Conservation (phyloP, 2,113 vertebrate genomes). For the Pituophis catenifer region DNA sequence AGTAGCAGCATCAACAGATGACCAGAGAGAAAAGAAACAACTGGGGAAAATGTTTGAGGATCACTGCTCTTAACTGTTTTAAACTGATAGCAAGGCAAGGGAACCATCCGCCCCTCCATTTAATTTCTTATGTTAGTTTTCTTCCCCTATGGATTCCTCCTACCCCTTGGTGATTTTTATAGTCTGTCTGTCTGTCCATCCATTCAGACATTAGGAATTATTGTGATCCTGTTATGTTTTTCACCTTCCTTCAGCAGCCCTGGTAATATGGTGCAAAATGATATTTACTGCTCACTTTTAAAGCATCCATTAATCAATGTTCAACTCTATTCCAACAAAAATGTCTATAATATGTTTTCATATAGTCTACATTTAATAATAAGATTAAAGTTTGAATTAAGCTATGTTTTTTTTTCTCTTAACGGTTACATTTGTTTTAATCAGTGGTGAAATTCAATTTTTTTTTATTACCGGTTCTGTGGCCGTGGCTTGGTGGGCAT, state of each 20-base stretch:
- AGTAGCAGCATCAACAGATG: neutral
- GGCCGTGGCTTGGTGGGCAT: too few species aligned
- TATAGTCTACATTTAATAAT: neutral
- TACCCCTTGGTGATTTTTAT: neutral
- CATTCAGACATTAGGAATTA: neutral
- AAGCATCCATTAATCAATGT: neutral
- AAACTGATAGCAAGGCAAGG: neutral
- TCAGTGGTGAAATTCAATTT: too few species aligned
- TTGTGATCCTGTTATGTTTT: neutral
- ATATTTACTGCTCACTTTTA: neutral
- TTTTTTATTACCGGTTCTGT: too few species aligned
- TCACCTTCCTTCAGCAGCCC: neutral
- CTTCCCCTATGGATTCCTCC: neutral
- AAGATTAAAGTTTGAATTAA: neutral
- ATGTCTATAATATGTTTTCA: neutral
- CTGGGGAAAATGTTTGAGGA: neutral
- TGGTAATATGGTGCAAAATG: neutral
- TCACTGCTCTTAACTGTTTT: neutral
- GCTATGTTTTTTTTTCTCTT: neutral
- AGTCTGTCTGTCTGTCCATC: neutral
- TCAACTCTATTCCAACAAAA: neutral
- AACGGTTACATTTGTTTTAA: neutral
- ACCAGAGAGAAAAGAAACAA: neutral
- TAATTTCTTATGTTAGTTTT: neutral
- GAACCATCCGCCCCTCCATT: neutral